These are phyloP conservation scores for Stegastes partitus DNA, from an alignment of 2,113 vertebrate species.

Conservation along the genomic window DNA sequence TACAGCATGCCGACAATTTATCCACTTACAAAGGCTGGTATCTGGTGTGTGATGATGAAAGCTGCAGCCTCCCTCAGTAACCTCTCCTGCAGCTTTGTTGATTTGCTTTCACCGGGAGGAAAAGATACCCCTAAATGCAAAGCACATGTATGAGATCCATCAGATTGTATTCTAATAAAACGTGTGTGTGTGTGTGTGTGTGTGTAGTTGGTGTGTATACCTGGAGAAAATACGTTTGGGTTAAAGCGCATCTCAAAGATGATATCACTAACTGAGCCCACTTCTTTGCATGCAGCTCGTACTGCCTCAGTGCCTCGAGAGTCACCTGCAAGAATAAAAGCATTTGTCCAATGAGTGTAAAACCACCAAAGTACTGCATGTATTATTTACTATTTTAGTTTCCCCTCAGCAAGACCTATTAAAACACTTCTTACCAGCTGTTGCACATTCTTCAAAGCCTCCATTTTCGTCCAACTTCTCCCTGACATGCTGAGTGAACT, in stretches of 20 bases:
- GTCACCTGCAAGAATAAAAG: conserved; percentile 70
- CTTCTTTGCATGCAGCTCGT: conserved; percentile 82
- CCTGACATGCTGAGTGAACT: conserved; percentile 80
- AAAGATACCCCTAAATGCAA: conserved; percentile 81
- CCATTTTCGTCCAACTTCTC: conserved; percentile 79
- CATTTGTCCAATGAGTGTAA: neutral
- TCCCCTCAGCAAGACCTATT: neutral
- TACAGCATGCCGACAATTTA: neutral
- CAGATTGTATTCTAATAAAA: neutral
- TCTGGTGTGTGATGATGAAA: conserved; percentile 84
- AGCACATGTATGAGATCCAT: neutral
- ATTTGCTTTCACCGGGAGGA: conserved; percentile 72
- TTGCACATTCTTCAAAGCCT: conserved; percentile 81
- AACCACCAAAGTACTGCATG: neutral
- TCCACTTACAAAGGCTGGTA: conserved; percentile 85
- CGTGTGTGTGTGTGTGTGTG: neutral
- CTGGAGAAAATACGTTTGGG: conserved; percentile 83
- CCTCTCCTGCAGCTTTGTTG: conserved; percentile 79
- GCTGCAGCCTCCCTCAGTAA: conserved; percentile 84
- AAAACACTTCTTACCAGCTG: conserved; percentile 69
- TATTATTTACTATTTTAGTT: neutral
- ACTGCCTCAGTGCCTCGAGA: conserved; percentile 76
- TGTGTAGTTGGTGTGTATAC: conserved; percentile 61
- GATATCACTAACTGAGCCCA: conserved; percentile 85
- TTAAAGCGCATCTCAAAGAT: conserved; percentile 90